Evolutionary conservation across 2,888 invertebrate species (phyloP), one percentile per base, ranked within the genome.

Genomic region (Chrysomela aeneicollis): DNA sequence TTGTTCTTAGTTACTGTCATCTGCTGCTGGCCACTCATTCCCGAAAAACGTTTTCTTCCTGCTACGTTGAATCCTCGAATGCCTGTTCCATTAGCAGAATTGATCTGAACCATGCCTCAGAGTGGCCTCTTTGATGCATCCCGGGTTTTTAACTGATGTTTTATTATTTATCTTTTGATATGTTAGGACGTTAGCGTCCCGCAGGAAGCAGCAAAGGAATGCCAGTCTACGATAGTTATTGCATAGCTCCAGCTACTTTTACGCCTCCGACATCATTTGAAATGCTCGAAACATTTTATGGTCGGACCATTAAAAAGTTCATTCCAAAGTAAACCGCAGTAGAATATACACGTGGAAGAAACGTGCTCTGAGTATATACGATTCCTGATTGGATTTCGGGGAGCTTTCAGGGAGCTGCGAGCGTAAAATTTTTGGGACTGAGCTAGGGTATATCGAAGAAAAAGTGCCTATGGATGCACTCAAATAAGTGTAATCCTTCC

Each of bases 281-380:
- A 63, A 69, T 65, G 69, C 67, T 73, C 69, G 68, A 69, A 71
- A 73, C 73, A 74, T 71, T 77, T 77, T 77, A 77, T 71, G 76
- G 73, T 70, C 70, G 57, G 54, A 70, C 76, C 70, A 75, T 76
- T 76, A 78, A 77, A 76, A 75, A 75, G 77, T 75, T 74, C 74
- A 74, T 74, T 71, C 66, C 65, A 71, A 74, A 76, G 74, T 71
- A 15, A 75, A 76, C 74, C 75, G 76, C 76, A 73, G 72, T 74
- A 75, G 75, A 72, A 74, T 76, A 75, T 77, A 74, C 74, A 76
- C 71, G 73, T 71, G 66, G 70, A 69, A 61, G 65, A 71, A 69
- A 77, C 77, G 77, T 77, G 76, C 73, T 69, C 51, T 59, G 74
- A 70, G 65, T 74, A 67, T 21, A 21, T 37, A 37, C 35, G 22